These are phyloP conservation scores for Agriopis aurantiaria DNA, from an alignment of 2,888 invertebrate genomes.

Conservation along the genomic window DNA sequence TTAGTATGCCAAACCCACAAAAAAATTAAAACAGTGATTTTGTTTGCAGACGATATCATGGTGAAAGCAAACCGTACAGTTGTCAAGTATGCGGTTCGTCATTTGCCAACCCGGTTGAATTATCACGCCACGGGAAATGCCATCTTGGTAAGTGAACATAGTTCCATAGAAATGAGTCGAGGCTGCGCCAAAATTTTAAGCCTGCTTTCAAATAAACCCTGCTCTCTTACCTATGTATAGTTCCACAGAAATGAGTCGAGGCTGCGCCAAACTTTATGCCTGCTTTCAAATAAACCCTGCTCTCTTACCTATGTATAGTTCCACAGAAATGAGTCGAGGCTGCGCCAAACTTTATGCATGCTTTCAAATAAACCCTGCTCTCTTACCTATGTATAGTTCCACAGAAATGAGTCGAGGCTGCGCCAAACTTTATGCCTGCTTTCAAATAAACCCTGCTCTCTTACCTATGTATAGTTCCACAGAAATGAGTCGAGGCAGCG, in stretches of 20 bases:
- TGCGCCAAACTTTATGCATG: background rate
- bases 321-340: background rate
- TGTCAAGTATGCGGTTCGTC: constrained; percentile 94
- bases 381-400: background rate
- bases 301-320: no score
- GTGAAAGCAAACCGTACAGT: constrained; percentile 94
- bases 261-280: background rate
- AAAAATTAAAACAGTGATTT: background rate
- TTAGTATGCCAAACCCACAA: background rate
- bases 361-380: background rate
- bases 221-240: no score
- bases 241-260: background rate
- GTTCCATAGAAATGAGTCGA: background rate
- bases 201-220: background rate
- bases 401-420: background rate
- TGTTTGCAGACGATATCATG: constrained; percentile 90
- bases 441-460: background rate
- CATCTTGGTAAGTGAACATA: constrained; percentile 88
- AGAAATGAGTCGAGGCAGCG: no score
- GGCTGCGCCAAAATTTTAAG: background rate
- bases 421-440: background rate
- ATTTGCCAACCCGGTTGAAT: constrained; percentile 92
- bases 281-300: background rate
- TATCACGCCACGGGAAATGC: constrained; percentile 93
- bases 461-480: no score